Conservation (phyloP, 1,140 invertebrate species). For the Rhyacophila brunnea region DNA sequence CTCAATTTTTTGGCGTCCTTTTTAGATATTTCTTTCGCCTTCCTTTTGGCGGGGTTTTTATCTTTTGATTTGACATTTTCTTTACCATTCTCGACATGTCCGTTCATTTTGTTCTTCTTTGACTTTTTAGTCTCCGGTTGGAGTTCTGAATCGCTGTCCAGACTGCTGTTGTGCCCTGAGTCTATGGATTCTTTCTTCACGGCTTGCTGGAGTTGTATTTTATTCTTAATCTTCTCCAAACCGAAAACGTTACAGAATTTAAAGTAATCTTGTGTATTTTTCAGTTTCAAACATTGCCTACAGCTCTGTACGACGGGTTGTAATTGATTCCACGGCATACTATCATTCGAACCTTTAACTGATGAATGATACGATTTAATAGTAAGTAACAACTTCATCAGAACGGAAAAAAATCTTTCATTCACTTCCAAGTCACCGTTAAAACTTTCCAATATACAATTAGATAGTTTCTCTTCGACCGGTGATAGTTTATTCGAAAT, state of each 20-base stretch:
- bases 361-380: conserved; percentile 27
- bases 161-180: conserved; percentile 30
- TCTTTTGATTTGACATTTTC: conserved; percentile 23
- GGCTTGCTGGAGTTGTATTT: not conserved
- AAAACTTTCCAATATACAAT: conserved; percentile 12
- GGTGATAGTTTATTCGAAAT: conserved; percentile 16
- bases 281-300: conserved; percentile 20
- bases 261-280: conserved; percentile 29
- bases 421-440: conserved; percentile 10
- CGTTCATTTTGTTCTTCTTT: conserved; percentile 15
- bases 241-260: conserved; percentile 30
- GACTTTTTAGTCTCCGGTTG: conserved; percentile 2
- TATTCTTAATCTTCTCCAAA: conserved; percentile 28
- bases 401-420: conserved; percentile 28
- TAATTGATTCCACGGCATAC: conserved; percentile 22
- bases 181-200: conserved; percentile 23
- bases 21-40: conserved; percentile 35
- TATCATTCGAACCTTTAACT: conserved; percentile 8
- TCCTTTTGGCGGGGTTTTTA: conserved; percentile 9
- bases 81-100: conserved; percentile 10
- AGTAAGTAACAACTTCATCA: conserved; percentile 25
- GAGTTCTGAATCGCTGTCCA: conserved; percentile 9
- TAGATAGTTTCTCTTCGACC: conserved; percentile 21
- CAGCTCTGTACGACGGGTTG: conserved; percentile 14
- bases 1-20: conserved; percentile 44